Conservation (phyloP, 2,797 vertebrate genomes). For the Peromyscus eremicus region DNA sequence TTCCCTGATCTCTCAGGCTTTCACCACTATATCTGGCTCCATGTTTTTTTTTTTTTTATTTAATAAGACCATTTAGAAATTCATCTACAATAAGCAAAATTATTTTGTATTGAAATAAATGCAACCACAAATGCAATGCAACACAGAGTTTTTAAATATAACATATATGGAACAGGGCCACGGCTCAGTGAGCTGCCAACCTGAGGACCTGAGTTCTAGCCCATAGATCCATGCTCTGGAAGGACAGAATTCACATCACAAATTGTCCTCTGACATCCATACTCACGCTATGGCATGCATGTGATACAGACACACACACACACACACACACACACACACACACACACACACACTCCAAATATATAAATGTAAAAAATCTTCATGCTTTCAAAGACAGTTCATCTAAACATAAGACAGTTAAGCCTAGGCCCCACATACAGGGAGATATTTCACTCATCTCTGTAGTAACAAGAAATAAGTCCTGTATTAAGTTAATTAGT, state of each 20-base stretch:
- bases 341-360: neutral
- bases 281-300: neutral
- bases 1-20: too few species aligned
- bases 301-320: neutral
- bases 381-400: conserved; percentile 6
- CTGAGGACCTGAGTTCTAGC: neutral
- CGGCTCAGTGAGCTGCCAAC: neutral
- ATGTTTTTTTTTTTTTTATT: too few species aligned
- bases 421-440: neutral
- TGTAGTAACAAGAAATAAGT: neutral
- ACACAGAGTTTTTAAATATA: neutral
- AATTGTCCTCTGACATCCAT: neutral
- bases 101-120: conserved; percentile 27
- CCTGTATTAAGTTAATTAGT: neutral
- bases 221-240: neutral
- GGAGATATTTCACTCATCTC: neutral
- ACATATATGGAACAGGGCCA: neutral
- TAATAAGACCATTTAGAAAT: too few species aligned
- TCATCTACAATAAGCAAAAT: neutral
- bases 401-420: neutral
- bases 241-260: neutral
- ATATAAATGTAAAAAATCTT: neutral
- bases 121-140: neutral
- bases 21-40: too few species aligned
- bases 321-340: neutral